These are phyloP conservation scores for Cichlasoma orientale DNA, from an alignment of 2,797 vertebrate genomes.

Conservation along the genomic window DNA sequence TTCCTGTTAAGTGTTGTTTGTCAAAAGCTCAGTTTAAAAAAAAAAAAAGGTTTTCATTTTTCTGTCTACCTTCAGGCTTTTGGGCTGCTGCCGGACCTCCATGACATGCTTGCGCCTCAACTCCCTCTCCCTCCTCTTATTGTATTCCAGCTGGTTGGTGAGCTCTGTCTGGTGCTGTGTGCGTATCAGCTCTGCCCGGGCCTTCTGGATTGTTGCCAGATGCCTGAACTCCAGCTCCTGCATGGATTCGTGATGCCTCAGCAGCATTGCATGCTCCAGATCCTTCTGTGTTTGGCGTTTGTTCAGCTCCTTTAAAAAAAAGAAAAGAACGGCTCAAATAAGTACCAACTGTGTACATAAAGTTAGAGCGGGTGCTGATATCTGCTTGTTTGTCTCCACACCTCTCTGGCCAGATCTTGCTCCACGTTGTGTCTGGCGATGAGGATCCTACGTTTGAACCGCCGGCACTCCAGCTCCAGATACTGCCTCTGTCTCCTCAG, in stretches of 20 bases:
- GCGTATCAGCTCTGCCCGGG: constrained; percentile 95
- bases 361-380: not conserved
- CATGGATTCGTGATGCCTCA: constrained; percentile 98
- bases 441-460: constrained; percentile 95
- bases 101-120: constrained; percentile 96
- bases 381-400: constrained; percentile 70
- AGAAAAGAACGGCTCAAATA: not conserved
- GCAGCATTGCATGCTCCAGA: constrained; percentile 96
- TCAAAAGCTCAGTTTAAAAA: too few species aligned
- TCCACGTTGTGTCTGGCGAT: constrained; percentile 95
- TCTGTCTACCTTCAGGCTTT: constrained; percentile 91
- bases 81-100: constrained; percentile 96
- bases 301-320: constrained; percentile 88
- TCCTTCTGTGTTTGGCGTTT: constrained; percentile 99
- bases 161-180: constrained; percentile 98
- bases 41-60: not conserved
- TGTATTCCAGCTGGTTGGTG: constrained; percentile 99
- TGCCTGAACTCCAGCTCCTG: constrained; percentile 98
- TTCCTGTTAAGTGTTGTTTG: not conserved
- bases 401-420: constrained; percentile 96
- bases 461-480: constrained; percentile 94
- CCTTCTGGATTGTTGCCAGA: constrained; percentile 93
- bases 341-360: not conserved
- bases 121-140: constrained; percentile 96
- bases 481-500: constrained; percentile 95